Conservation (phyloP, 92 coral and sea anemone genomes). For the Chrysogorgia sp. region DNA sequence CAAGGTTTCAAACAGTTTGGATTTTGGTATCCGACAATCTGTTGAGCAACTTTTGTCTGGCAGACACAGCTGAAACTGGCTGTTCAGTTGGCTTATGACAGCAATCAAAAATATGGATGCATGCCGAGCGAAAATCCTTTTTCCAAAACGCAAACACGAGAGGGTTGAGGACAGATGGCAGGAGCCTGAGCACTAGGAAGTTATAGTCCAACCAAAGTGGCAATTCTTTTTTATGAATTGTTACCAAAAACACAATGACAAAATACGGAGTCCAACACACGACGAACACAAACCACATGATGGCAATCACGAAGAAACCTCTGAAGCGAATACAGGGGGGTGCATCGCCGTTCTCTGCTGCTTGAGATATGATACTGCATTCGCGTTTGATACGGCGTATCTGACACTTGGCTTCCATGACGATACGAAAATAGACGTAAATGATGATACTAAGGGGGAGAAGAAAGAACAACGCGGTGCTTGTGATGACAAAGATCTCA, state of each 20-base stretch:
- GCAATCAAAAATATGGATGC: slow-evolving; percentile 16
- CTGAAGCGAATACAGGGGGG: slow-evolving; percentile 30
- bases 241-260: background rate
- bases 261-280: slow-evolving; percentile 41
- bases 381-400: slow-evolving; percentile 34
- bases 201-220: slow-evolving; percentile 2
- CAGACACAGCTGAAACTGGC: slow-evolving; percentile 3
- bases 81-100: background rate
- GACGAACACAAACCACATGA: slow-evolving; percentile 19
- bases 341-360: background rate
- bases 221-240: background rate
- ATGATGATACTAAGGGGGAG: slow-evolving; percentile 16
- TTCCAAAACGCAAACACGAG: slow-evolving; percentile 41
- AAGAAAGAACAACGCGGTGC: background rate
- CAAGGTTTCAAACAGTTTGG: background rate
- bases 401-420: slow-evolving; percentile 36
- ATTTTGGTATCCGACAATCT: slow-evolving; percentile 14
- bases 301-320: slow-evolving; percentile 27
- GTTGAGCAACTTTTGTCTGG: slow-evolving; percentile 28
- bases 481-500: background rate
- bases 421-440: slow-evolving; percentile 25
- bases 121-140: slow-evolving; percentile 36
- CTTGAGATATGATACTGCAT: background rate
- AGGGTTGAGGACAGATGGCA: slow-evolving; percentile 38
- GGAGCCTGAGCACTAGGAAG: slow-evolving; percentile 10